Conservation (phyloP, 2,113 vertebrate species). For the Numida meleagris region DNA sequence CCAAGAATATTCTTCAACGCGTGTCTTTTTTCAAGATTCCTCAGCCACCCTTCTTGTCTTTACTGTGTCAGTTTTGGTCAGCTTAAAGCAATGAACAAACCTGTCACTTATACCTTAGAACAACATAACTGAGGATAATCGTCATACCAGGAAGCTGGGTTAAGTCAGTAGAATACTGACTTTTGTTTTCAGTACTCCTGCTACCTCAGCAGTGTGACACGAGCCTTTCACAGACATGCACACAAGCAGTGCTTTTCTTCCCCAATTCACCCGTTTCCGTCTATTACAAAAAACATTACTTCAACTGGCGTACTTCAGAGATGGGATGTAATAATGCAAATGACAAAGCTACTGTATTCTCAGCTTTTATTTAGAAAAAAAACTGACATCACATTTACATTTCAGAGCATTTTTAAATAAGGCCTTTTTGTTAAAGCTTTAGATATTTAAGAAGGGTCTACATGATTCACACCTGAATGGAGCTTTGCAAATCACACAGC, state of each 20-base stretch:
- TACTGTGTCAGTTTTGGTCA: background rate
- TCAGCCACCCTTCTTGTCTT: background rate
- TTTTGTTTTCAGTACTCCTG: background rate
- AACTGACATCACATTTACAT: conserved; percentile 55
- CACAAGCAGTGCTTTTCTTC: background rate
- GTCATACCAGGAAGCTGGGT: background rate
- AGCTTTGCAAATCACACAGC: conserved; percentile 53
- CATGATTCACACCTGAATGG: conserved; percentile 37
- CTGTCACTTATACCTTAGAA: background rate
- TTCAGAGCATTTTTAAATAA: conserved; percentile 65
- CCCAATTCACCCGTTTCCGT: background rate
- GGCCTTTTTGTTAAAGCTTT: conserved; percentile 73
- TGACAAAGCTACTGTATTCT: background rate
- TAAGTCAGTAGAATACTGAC: background rate
- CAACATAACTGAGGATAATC: background rate
- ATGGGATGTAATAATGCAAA: background rate
- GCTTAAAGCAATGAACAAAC: background rate
- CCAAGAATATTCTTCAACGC: background rate
- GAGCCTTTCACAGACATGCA: background rate
- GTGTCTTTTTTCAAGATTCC: background rate
- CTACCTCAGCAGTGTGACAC: background rate
- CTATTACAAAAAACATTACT: background rate
- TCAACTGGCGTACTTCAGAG: no score
- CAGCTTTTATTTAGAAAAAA: conserved; percentile 73
- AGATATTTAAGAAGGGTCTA: conserved; percentile 55